Base-by-base conservation (phyloP, 2,888 invertebrate genomes). In the Pogonocherus hispidulus region DNA sequence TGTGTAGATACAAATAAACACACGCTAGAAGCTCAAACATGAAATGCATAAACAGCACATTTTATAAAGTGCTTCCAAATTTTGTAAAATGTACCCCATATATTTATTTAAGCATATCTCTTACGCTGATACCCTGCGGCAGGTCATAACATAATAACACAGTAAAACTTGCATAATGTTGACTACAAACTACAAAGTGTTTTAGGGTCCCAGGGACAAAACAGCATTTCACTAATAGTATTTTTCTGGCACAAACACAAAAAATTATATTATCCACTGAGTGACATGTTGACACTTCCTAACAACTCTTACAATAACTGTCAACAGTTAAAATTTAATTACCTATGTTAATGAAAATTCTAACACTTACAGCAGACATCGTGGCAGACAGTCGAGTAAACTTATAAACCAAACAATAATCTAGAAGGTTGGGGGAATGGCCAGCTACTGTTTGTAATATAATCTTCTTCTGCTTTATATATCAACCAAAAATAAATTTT, bases 401-500 rank as follows among this genome's bases (percentile, higher is more conserved):
- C 14, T 49, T n/a, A 65, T 65, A 62, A 46, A 35, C 9, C 65
- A 54, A 64, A 55, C 44, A 59, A 59, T 22, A 59, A 41, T 41
- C 46, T 56, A 52, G 60, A 65, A 69, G 64, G 63, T 60, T 65
- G 66, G 54, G 60, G 70, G 67, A 69, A 66, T 59, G 67, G 66
- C 46, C 63, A 60, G 59, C 67, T 63, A 73, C 75, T 75, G 75
- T 52, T 63, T 66, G 70, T 63, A 73, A 70, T 66, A 2, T 44
- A 60, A 69, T 68, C 67, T 69, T 73, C 75, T 71, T 73, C 63
- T 56, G 71, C 69, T 66, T 72, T 75, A 75, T 75, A 75, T 75
- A 72, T 66, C 66, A 66, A 70, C 74, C 72, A 44, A 70, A 75
- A 75, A 75, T 74, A 74, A 67, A 72, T 72, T 75, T 74, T 71